These are phyloP conservation scores for Corella eumyota DNA, from an alignment of 23 tunicate species.

Conservation along the genomic window DNA sequence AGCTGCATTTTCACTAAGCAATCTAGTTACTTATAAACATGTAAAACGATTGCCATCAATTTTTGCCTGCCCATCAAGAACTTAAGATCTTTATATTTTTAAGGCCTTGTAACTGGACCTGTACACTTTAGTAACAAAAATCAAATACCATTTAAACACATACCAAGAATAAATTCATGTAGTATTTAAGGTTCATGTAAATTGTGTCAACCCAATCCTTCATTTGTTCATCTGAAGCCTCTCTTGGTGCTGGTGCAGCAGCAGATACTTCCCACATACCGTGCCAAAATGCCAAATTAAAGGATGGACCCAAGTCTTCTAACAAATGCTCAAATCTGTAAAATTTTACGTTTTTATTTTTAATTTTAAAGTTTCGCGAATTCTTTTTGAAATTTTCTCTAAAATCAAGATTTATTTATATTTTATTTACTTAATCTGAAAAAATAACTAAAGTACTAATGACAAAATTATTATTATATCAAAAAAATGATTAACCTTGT, in stretches of 20 bases:
- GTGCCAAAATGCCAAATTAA: conserved; percentile 47
- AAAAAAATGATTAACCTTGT: conserved; percentile 21
- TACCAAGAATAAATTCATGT: too few relatives aligned
- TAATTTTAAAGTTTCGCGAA: background rate
- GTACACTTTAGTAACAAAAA: too few relatives aligned
- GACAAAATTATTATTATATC: too few relatives aligned
- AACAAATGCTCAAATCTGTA: conserved; percentile 24
- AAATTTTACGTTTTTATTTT: background rate
- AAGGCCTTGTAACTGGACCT: too few relatives aligned
- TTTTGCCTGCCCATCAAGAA: too few relatives aligned
- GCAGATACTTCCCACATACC: conserved; percentile 71
- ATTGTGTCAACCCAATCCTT: conserved; percentile 46
- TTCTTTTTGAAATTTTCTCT: background rate
- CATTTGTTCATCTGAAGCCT: conserved; percentile 59
- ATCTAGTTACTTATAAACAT: too few relatives aligned
- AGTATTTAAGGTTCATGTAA: too few relatives aligned
- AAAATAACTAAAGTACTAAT: too few relatives aligned
- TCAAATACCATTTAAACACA: too few relatives aligned
- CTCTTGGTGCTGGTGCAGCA: conserved; percentile 70
- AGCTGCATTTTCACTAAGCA: too few relatives aligned
- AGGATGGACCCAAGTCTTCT: conserved; percentile 38
- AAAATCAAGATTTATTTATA: background rate
- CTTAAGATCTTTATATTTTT: too few relatives aligned
- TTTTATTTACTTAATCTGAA: background rate
- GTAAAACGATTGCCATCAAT: too few relatives aligned